A percentile compares a stretch with the other conserved stretches of the same genome.
These are phyloP conservation scores for Drepanosiphum platanoidis DNA, from an alignment of 2,888 invertebrate species.

Conservation along the genomic window DNA sequence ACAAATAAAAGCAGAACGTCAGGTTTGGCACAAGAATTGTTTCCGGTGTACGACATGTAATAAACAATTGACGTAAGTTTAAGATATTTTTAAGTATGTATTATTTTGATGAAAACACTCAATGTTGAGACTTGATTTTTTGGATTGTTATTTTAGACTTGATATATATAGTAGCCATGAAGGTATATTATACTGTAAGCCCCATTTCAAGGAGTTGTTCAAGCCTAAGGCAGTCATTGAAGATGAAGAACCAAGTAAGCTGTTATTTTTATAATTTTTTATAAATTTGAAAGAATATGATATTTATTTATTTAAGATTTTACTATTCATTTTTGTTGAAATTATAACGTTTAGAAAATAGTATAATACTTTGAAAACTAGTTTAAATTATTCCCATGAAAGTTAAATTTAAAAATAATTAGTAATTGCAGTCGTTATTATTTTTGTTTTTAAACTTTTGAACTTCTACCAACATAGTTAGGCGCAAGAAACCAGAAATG, in stretches of 20 bases:
- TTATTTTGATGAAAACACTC: constrained; percentile 16
- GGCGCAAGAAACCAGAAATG: constrained; percentile 82
- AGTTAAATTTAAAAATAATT: constrained; percentile 32
- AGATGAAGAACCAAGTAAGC: constrained; percentile 74
- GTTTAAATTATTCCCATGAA: not conserved
- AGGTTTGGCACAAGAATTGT: constrained; percentile 93
- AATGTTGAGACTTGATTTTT: not conserved
- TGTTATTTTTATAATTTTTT: constrained; percentile 63
- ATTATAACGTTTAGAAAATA: not conserved
- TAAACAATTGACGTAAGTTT: constrained; percentile 86
- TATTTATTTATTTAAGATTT: too few species aligned
- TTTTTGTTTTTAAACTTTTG: constrained; percentile 50
- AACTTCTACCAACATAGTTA: constrained; percentile 68
- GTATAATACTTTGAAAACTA: constrained; percentile 12
- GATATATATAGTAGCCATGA: constrained; percentile 94
- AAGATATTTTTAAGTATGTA: constrained; percentile 17
- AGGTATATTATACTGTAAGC: constrained; percentile 88
- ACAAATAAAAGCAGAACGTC: constrained; percentile 89
- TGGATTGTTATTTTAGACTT: constrained; percentile 72
- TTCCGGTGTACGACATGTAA: constrained; percentile 93
- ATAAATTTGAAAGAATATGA: not conserved
- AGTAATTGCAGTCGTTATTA: constrained; percentile 18
- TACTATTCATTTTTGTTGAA: not conserved
- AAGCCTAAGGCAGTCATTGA: constrained; percentile 88
- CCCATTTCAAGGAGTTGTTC: constrained; percentile 92